phyloP scores from a whole-genome alignment of 2,113 vertebrate genomes.

The Dromaius novaehollandiae region DNA sequence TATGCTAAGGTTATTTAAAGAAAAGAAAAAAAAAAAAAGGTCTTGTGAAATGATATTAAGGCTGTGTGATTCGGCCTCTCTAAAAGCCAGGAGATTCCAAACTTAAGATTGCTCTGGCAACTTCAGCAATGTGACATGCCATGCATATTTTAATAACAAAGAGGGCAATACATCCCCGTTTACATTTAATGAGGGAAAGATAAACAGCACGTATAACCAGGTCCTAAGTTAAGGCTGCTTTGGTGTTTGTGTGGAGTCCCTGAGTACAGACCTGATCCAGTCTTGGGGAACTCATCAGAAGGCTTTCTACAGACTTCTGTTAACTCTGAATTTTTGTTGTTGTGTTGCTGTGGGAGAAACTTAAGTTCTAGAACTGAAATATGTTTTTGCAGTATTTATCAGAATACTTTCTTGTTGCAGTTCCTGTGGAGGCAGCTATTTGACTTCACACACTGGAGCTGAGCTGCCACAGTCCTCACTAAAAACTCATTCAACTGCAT shows the following conservation, averaged over 20 bases:
- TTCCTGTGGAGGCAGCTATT: not conserved
- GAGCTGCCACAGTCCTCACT: not conserved
- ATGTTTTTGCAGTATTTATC: not conserved
- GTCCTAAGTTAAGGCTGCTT: not conserved
- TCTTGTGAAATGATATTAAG: not conserved
- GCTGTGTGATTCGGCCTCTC: not conserved
- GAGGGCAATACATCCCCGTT: not conserved
- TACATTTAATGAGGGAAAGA: constrained; percentile 21
- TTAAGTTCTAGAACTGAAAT: not conserved
- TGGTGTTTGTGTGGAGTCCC: not conserved
- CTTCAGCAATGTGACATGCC: not conserved
- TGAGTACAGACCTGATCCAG: not conserved
- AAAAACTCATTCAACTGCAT: not conserved
- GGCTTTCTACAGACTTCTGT: not conserved
- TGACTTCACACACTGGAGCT: not conserved
- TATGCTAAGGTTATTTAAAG: not conserved
- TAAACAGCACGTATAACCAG: not conserved
- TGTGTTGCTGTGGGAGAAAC: not conserved
- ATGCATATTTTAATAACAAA: constrained; percentile 47
- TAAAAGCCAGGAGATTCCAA: constrained; percentile 43
- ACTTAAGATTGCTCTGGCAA: constrained; percentile 20
- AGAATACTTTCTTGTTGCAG: not conserved
- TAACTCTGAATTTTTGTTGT: not conserved
- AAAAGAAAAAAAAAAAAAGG: not conserved
- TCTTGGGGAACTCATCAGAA: not conserved